Evolutionary conservation across 1,140 invertebrate genomes (phyloP).

Genomic region (Calliopsis andreniformis): DNA sequence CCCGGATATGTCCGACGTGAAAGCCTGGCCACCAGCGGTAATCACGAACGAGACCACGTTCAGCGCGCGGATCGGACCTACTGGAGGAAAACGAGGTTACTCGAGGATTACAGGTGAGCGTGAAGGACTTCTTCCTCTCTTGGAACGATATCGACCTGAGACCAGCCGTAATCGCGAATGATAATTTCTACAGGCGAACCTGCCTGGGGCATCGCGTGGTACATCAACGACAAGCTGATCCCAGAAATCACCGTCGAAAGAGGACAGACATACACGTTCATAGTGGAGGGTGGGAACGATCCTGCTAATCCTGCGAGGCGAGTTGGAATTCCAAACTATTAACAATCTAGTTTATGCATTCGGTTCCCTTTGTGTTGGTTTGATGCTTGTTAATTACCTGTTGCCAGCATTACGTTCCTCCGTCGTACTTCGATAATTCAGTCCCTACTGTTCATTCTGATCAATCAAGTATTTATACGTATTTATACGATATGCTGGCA

Average conservation of each 20-base stretch:
- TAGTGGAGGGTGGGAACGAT: conserved; percentile 90
- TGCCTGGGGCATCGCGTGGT: conserved; percentile 96
- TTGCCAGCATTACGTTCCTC: no score
- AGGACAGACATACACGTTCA: conserved; percentile 93
- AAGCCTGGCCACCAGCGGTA: conserved; percentile 85
- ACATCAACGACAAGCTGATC: conserved; percentile 94
- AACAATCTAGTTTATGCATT: not conserved
- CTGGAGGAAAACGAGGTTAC: conserved; percentile 91
- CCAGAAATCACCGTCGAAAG: conserved; percentile 95
- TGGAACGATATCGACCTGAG: no score
- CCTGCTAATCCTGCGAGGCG: conserved; percentile 85
- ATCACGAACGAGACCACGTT: conserved; percentile 85
- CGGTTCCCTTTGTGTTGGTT: not conserved
- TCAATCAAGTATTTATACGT: no score
- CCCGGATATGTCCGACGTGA: conserved; percentile 77
- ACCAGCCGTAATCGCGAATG: no score
- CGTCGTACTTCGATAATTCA: not conserved
- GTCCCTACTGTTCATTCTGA: not conserved
- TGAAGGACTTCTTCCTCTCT: no score
- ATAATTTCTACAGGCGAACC: conserved; percentile 87
- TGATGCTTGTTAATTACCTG: not conserved
- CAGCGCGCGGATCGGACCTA: conserved; percentile 90
- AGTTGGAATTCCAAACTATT: conserved; percentile 44
- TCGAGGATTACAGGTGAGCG: conserved; percentile 89
- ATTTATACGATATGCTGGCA: no score